Evolutionary conservation across 2,797 vertebrate species (phyloP).

Genomic region (Falco naumanni): DNA sequence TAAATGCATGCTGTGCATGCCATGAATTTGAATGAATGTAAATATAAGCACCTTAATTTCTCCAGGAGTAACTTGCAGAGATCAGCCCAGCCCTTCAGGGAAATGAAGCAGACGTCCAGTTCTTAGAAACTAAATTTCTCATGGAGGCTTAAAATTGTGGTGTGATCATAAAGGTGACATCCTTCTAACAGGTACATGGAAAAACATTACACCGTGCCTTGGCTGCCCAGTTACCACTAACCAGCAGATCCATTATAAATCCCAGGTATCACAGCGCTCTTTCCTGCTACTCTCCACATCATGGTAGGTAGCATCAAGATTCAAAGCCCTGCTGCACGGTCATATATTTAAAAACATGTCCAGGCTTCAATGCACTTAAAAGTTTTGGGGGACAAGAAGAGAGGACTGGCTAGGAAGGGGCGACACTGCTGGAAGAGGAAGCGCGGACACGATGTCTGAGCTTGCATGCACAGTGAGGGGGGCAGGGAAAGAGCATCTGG

Average conservation of each 20-base stretch:
- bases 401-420: background rate
- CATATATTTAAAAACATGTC: background rate
- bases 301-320: background rate
- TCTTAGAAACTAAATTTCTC: background rate
- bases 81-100: background rate
- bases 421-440: background rate
- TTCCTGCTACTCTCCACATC: background rate
- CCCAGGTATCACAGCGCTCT: too few relatives aligned
- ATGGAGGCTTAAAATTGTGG: background rate
- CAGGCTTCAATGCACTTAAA: background rate
- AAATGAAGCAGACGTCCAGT: background rate
- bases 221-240: background rate
- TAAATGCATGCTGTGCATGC: background rate
- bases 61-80: background rate
- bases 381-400: background rate
- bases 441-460: rapidly evolving
- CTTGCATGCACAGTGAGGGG: background rate
- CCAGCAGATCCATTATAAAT: background rate
- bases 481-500: background rate
- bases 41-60: background rate
- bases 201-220: background rate
- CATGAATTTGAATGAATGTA: background rate
- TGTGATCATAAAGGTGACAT: background rate
- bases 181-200: background rate
- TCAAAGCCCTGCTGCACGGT: background rate